Conservation (phyloP, 2,797 vertebrate genomes). For the Streptopelia turtur region DNA sequence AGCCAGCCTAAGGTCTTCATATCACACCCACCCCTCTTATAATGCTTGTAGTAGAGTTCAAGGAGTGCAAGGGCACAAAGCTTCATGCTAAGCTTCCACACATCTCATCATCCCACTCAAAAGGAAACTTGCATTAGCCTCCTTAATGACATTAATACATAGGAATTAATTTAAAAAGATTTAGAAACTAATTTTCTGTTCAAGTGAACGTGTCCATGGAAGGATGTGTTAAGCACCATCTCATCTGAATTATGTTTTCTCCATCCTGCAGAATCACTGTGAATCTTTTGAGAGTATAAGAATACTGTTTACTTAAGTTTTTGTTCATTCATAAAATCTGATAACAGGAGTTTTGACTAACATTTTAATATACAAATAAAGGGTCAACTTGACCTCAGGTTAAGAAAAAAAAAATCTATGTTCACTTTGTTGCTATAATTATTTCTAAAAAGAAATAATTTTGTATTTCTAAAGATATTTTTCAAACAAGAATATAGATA, state of each 20-base stretch:
- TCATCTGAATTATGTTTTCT: neutral
- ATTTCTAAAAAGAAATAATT: neutral
- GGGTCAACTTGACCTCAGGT: neutral
- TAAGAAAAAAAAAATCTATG: neutral
- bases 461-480: neutral
- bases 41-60: neutral
- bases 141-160: neutral
- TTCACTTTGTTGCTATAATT: neutral
- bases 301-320: neutral
- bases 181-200: neutral
- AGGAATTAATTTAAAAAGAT: neutral
- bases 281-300: neutral
- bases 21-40: rapidly evolving
- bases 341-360: neutral
- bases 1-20: neutral
- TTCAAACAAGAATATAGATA: neutral
- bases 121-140: neutral
- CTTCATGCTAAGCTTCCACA: neutral
- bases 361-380: neutral
- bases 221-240: neutral
- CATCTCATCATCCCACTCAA: neutral
- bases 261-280: neutral
- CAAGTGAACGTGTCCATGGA: neutral
- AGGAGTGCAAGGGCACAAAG: neutral
- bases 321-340: conserved; percentile 20